A percentile compares a stretch with the other conserved stretches of the same genome.
Conservation (phyloP, 2,888 invertebrate species). For the Heliothis peltigera region DNA sequence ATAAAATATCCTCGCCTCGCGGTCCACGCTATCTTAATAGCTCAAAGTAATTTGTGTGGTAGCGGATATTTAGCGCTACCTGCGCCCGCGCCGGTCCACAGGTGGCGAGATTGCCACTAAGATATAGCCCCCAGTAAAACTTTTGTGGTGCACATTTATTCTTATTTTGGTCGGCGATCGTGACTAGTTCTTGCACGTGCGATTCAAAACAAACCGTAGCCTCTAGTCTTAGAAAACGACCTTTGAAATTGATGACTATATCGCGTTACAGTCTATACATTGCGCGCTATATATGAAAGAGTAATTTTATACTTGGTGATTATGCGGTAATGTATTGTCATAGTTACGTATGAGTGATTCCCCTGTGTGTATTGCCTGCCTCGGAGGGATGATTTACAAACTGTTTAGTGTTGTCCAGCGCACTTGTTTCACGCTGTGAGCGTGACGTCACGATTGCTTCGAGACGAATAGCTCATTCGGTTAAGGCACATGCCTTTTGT, state of each 20-base stretch:
- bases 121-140: constrained; percentile 57
- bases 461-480: constrained; percentile 71
- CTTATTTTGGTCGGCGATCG: constrained; percentile 69
- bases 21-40: constrained; percentile 46
- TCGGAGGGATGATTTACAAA: constrained; percentile 77
- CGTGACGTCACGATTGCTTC: constrained; percentile 79
- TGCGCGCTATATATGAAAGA: constrained; percentile 2
- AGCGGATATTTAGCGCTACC: constrained; percentile 51
- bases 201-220: constrained; percentile 73
- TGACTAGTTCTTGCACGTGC: constrained; percentile 75
- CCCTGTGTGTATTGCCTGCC: constrained; percentile 59
- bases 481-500: constrained; percentile 48
- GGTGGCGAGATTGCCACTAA: constrained; percentile 59
- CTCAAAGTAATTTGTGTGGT: constrained; percentile 55
- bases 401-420: constrained; percentile 72
- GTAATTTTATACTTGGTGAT: not conserved
- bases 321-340: constrained; percentile 45
- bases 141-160: constrained; percentile 58
- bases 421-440: constrained; percentile 72
- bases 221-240: constrained; percentile 60
- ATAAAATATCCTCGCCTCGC: constrained; percentile 27
- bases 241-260: constrained; percentile 43
- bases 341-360: constrained; percentile 29
- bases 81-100: constrained; percentile 38
- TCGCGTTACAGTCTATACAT: constrained; percentile 32